Evolutionary conservation across 2,797 vertebrate genomes (phyloP), one percentile per base, ranked within the genome.

Genomic region (Naso thynnoides): DNA sequence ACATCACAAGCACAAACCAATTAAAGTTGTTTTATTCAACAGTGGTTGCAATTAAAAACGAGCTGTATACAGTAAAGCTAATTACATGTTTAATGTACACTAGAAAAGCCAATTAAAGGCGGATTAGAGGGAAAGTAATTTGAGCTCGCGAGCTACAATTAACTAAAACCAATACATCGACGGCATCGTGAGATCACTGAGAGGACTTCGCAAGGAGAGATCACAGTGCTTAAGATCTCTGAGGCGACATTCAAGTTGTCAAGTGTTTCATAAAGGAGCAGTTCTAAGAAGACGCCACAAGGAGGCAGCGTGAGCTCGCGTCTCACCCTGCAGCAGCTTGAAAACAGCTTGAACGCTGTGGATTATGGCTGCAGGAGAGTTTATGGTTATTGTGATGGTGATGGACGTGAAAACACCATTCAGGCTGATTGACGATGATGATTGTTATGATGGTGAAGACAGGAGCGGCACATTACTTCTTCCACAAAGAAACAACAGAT

Each of bases 71-170:
- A 81, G 82, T 90, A 59, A 86, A 88, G 77, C 57, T 88, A 91
- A 90, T 92, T 86, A 86, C 79, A 73, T 75, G 82, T 88, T 91
- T 74, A 86, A 81, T 85, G 76, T 85, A 84, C 70, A 83, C 67
- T n/a, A 69, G 73, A 73, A 90, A 86, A 90, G 77, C 81, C 80
- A 88, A 86, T 89, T 89, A 91, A 85, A 85, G 70, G 44, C 47
- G 78, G 88, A 89, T 91, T 90, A 89, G 62, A 33, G 56, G 24
- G 78, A 75, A 81, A 82, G 81, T 79, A 67, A 86, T 89, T 84
- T 78, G 65, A 70, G 81, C 68, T 85, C 4, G 42, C 23, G 1
- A 76, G 82, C 66, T 63, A 86, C 79, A 89, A 73, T 89, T 63
- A 84, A 79, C 55, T 84, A 48, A 74, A 87, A 81, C 75, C 13